Conservation (phyloP, 37 sponge, comb jelly and placozoan species). For the Petrosia ficiformis region DNA sequence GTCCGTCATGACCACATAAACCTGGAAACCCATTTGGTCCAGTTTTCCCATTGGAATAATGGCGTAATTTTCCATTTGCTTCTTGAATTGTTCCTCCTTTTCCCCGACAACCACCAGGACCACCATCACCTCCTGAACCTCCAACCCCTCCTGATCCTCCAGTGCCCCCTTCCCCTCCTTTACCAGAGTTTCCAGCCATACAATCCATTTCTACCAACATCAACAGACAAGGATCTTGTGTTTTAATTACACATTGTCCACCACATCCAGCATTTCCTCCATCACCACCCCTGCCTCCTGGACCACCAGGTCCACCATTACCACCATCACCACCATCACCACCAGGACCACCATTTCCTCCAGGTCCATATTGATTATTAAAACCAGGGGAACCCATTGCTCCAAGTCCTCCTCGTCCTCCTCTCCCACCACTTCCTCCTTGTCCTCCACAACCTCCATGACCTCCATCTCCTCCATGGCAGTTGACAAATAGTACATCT, state of each 20-base stretch:
- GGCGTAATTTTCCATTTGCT: constrained; percentile 21
- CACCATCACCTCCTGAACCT: constrained; percentile 56
- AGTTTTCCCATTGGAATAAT: constrained; percentile 1
- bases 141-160: constrained; percentile 60
- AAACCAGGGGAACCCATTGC: constrained; percentile 33
- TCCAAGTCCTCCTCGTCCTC: constrained; percentile 73
- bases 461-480: constrained; percentile 81
- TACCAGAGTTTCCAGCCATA: constrained; percentile 38
- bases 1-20: constrained; percentile 3
- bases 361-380: constrained; percentile 34
- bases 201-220: constrained; percentile 78
- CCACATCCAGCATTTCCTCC: constrained; percentile 69
- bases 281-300: constrained; percentile 51
- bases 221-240: constrained; percentile 47
- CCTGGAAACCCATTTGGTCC: constrained; percentile 20
- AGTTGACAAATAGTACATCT: constrained; percentile 70
- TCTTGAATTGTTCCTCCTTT: constrained; percentile 14
- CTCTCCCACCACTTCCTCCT: constrained; percentile 69
- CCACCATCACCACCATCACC: constrained; percentile 73
- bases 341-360: constrained; percentile 60
- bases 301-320: constrained; percentile 52
- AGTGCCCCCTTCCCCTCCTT: constrained; percentile 39
- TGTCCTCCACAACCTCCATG: constrained; percentile 72
- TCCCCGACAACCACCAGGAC: constrained; percentile 40
- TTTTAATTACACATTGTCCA: constrained; percentile 44